These are phyloP conservation scores for Drosophila truncata DNA, from an alignment of 1,140 invertebrate species.

Conservation along the genomic window DNA sequence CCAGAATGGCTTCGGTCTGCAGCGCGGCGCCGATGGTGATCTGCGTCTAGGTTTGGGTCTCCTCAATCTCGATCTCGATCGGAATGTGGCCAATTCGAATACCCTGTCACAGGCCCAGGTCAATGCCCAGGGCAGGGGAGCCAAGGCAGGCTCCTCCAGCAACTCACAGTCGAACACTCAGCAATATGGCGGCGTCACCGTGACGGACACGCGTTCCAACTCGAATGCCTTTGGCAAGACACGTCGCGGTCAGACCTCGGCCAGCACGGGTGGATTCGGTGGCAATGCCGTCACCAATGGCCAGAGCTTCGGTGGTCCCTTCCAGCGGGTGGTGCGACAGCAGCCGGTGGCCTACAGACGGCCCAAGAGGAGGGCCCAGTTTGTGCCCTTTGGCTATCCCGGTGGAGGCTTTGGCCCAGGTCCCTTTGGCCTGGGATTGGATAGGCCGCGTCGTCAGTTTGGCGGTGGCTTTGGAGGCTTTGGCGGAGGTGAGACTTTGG, in stretches of 20 bases:
- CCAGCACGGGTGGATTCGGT: constrained; percentile 61
- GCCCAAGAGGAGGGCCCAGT: constrained; percentile 72
- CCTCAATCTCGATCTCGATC: constrained; percentile 68
- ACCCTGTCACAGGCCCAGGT: constrained; percentile 66
- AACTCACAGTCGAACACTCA: constrained; percentile 58
- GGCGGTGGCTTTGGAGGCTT: constrained; percentile 48
- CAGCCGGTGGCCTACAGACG: constrained; percentile 31
- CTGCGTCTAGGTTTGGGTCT: constrained; percentile 64
- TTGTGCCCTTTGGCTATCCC: constrained; percentile 68
- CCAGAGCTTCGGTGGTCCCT: constrained; percentile 36
- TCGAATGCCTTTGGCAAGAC: constrained; percentile 73
- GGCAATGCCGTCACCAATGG: constrained; percentile 60
- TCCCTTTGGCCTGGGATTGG: constrained; percentile 15
- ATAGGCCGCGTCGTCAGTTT: constrained; percentile 60
- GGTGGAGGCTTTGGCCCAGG: constrained; percentile 42
- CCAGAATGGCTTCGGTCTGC: constrained; percentile 69
- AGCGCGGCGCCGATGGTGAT: constrained; percentile 67
- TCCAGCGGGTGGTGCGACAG: constrained; percentile 35
- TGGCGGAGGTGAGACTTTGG: constrained; percentile 12
- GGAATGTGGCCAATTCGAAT: constrained; percentile 52
- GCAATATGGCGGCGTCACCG: constrained; percentile 59
- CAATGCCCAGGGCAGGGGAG: constrained; percentile 66
- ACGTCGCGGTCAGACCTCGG: constrained; percentile 67
- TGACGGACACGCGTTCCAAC: constrained; percentile 62
- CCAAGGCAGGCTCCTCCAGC: constrained; percentile 53